Conservation (phyloP, 2,888 invertebrate genomes). For the Cephus pygmeus region DNA sequence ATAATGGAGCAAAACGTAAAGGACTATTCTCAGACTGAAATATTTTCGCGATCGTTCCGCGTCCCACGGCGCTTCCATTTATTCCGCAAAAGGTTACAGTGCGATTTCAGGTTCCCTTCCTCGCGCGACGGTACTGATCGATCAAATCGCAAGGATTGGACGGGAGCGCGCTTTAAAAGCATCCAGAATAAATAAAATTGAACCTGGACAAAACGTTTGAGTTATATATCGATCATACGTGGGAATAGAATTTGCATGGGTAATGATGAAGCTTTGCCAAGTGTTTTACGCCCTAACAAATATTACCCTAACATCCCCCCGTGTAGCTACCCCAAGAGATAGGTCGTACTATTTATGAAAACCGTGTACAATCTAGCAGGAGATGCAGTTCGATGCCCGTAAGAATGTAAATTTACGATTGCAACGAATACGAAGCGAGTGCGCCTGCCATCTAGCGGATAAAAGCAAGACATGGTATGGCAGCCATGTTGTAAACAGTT, state of each 20-base stretch:
- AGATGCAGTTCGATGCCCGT: background rate
- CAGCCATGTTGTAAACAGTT: background rate
- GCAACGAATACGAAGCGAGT: background rate
- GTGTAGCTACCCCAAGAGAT: background rate
- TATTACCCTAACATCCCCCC: background rate
- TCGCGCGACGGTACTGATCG: background rate
- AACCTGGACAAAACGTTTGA: background rate
- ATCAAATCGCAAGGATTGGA: background rate
- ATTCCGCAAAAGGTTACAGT: background rate
- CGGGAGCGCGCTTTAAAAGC: background rate
- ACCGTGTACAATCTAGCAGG: background rate
- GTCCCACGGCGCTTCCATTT: background rate
- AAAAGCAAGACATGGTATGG: background rate
- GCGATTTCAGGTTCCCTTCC: background rate
- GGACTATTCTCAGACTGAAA: background rate
- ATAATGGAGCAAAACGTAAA: background rate
- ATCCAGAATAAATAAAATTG: background rate
- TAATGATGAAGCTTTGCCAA: background rate
- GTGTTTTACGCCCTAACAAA: background rate
- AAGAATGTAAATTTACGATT: background rate
- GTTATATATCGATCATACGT: background rate
- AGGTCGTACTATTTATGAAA: background rate
- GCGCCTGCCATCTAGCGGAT: background rate
- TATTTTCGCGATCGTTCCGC: background rate
- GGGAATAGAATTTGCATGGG: background rate